Evolutionary conservation across 2,113 vertebrate genomes (phyloP).

Genomic region (Herpetotheres cachinnans): DNA sequence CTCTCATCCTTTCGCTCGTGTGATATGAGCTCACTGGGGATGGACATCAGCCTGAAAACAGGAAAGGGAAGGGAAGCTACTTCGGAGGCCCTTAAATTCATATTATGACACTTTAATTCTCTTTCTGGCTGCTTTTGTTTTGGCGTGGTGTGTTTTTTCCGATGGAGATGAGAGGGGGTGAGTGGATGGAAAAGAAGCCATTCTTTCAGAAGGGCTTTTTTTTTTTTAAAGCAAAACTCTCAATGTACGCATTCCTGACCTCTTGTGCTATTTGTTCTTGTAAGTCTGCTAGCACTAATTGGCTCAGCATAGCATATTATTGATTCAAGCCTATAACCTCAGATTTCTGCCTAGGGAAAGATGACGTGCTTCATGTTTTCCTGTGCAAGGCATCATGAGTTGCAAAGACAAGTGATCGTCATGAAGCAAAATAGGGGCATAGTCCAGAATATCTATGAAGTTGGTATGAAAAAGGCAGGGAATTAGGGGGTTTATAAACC

Average conservation of each 20-base stretch:
- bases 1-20: not conserved
- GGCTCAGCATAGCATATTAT: not conserved
- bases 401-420: not conserved
- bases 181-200: not conserved
- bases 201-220: not conserved
- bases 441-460: not conserved
- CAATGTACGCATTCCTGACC: conserved; percentile 1
- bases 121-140: conserved; percentile 40
- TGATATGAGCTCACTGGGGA: not conserved
- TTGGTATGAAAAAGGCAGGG: not conserved
- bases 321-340: not conserved
- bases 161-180: not conserved
- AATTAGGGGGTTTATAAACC: not conserved
- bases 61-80: conserved; percentile 45
- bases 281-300: not conserved
- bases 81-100: conserved; percentile 51
- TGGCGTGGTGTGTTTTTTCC: conserved; percentile 30
- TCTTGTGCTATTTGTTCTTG: not conserved
- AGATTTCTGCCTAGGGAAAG: not conserved
- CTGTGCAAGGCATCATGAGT: not conserved
- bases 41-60: conserved; percentile 39
- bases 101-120: conserved; percentile 45
- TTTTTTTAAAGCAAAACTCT: not conserved
- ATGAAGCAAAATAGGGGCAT: not conserved
- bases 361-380: not conserved